phyloP scores from a whole-genome alignment of 1,140 invertebrate genomes.

The Yoshiicerus persimilis region DNA sequence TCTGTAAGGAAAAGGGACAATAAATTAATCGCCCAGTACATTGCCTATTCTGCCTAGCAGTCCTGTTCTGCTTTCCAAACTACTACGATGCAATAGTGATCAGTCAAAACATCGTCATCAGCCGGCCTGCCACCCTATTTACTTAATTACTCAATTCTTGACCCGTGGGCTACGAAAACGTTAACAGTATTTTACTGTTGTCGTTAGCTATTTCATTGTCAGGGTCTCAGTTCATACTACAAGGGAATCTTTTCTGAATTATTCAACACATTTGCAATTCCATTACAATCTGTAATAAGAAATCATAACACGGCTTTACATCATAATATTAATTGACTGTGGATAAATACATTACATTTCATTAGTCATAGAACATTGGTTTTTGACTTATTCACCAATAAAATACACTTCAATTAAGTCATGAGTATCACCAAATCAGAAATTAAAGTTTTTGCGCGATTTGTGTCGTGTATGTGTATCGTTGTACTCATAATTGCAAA shows the following conservation, averaged over 20 bases:
- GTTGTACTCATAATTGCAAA: neutral
- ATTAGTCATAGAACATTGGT: neutral
- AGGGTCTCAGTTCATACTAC: neutral
- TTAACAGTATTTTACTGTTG: neutral
- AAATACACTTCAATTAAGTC: too few relatives aligned
- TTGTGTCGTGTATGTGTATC: neutral
- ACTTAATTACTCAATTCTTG: neutral
- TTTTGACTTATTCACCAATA: neutral
- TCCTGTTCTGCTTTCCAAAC: neutral
- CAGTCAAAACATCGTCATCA: neutral
- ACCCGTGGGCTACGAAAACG: neutral
- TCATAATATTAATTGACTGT: neutral
- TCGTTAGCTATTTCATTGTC: neutral
- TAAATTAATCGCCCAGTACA: neutral
- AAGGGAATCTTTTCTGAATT: neutral
- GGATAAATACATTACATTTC: too few relatives aligned
- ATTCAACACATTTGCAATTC: neutral
- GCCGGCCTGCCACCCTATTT: neutral
- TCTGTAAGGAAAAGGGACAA: conserved; percentile 27
- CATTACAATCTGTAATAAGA: neutral
- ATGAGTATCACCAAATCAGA: neutral
- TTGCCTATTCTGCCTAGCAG: neutral
- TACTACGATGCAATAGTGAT: neutral
- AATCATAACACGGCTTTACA: neutral
- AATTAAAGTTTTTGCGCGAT: neutral